phyloP scores from a whole-genome alignment of 2,888 invertebrate genomes.

The Scaeva pyrastri region DNA sequence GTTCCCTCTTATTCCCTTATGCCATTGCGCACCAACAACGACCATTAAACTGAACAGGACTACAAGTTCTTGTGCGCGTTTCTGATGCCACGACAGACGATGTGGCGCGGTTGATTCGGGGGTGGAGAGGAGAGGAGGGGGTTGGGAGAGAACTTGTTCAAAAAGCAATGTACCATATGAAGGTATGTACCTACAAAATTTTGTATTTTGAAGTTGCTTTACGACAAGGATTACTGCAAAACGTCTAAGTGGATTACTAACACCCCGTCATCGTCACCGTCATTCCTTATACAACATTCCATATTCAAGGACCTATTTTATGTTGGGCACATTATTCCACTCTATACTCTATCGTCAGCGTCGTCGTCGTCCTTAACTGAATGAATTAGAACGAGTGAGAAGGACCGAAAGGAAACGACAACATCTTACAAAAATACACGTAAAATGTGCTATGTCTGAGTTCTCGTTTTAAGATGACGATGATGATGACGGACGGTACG shows the following conservation, averaged over 20 bases:
- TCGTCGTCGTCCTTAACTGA: constrained; percentile 12
- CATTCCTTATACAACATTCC: not conserved
- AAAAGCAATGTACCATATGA: not conserved
- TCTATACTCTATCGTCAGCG: not conserved
- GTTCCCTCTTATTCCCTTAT: constrained; percentile 33
- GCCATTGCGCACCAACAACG: not conserved
- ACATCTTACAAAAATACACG: constrained; percentile 26
- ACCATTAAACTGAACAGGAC: constrained; percentile 35
- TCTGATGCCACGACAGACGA: constrained; percentile 15
- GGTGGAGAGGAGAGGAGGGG: not conserved
- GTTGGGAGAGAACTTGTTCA: not conserved
- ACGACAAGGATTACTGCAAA: constrained; percentile 58
- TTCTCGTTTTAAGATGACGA: not conserved
- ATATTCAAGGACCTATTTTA: constrained; percentile 14
- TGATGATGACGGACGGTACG: not conserved
- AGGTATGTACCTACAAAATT: constrained; percentile 36
- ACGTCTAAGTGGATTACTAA: constrained; percentile 66
- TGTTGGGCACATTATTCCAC: constrained; percentile 22
- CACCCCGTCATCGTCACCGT: not conserved
- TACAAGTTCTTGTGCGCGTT: constrained; percentile 26
- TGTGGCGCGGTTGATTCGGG: not conserved
- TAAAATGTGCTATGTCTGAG: constrained; percentile 60
- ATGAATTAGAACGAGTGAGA: constrained; percentile 4
- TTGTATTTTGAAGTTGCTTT: constrained; percentile 34
- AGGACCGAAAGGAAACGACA: not conserved